These are phyloP conservation scores for Dissostichus mawsoni DNA, from an alignment of 2,113 vertebrate genomes.

Conservation along the genomic window DNA sequence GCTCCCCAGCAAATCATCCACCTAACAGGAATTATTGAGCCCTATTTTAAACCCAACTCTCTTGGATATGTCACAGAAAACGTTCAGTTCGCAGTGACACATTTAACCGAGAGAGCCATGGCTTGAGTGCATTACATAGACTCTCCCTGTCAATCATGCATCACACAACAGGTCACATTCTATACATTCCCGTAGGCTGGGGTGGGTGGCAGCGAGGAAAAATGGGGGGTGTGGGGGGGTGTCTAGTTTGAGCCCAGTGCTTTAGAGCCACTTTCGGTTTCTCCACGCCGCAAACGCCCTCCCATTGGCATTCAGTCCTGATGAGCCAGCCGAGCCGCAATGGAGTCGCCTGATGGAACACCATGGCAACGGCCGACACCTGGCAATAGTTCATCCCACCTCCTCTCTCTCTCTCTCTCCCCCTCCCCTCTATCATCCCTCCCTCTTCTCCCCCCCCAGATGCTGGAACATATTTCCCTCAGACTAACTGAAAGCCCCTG, in stretches of 20 bases:
- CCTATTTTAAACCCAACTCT: slow-evolving; percentile 34
- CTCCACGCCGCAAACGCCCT: slow-evolving; percentile 70
- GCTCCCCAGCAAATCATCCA: slow-evolving; percentile 31
- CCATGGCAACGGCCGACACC: slow-evolving; percentile 96
- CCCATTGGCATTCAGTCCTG: slow-evolving; percentile 89
- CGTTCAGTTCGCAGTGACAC: slow-evolving; percentile 36
- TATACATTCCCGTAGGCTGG: slow-evolving; percentile 60
- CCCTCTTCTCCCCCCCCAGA: slow-evolving; percentile 82
- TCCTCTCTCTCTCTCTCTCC: slow-evolving; percentile 40
- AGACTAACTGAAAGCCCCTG: slow-evolving; percentile 96
- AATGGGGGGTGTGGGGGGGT: background rate
- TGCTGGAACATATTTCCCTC: slow-evolving; percentile 93
- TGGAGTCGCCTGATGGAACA: slow-evolving; percentile 96
- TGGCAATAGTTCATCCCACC: slow-evolving; percentile 85
- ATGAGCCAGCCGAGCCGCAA: slow-evolving; percentile 86
- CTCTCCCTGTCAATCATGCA: slow-evolving; percentile 67
- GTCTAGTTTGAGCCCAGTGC: slow-evolving; percentile 70
- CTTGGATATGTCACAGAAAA: slow-evolving; percentile 33
- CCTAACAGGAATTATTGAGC: slow-evolving; percentile 29
- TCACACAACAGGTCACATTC: slow-evolving; percentile 50
- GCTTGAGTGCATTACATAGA: slow-evolving; percentile 52
- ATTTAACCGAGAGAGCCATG: slow-evolving; percentile 39
- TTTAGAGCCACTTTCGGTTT: slow-evolving; percentile 71
- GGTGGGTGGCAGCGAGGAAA: slow-evolving; percentile 26
- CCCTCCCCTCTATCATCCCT: slow-evolving; percentile 32